Percentiles rank a stretch among this genome's conserved stretches.
Conservation (phyloP, 2,113 vertebrate species). For the Malurus cyaneus region DNA sequence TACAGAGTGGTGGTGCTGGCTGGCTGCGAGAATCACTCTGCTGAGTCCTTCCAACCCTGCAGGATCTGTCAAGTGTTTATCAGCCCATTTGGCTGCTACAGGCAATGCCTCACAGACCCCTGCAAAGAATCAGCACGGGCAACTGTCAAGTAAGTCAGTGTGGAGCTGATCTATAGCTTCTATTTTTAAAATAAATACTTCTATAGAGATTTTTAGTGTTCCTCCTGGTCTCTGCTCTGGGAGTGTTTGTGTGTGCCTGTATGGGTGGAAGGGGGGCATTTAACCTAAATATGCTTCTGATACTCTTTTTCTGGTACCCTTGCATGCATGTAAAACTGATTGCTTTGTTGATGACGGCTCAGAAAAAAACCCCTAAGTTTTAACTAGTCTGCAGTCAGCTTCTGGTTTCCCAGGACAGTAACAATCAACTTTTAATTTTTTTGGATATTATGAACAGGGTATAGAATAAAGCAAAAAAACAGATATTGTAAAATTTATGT, state of each 20-base stretch:
- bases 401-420: background rate
- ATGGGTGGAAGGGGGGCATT: background rate
- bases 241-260: background rate
- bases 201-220: background rate
- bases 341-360: background rate
- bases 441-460: background rate
- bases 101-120: background rate
- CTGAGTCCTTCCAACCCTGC: slow-evolving; percentile 20
- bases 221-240: background rate
- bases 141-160: background rate
- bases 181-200: slow-evolving; percentile 10
- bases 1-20: background rate
- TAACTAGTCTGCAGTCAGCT: background rate
- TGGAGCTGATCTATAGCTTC: background rate
- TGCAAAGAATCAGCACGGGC: background rate
- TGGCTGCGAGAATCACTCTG: background rate
- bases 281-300: background rate
- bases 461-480: background rate
- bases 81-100: background rate
- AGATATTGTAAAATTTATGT: background rate
- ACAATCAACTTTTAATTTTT: background rate
- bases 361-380: background rate
- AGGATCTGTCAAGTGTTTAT: background rate
- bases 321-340: background rate
- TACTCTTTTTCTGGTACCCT: background rate